Evolutionary conservation across 35 echinoderm and acorn worm genomes (phyloP).

Genomic region (Apostichopus japonicus): DNA sequence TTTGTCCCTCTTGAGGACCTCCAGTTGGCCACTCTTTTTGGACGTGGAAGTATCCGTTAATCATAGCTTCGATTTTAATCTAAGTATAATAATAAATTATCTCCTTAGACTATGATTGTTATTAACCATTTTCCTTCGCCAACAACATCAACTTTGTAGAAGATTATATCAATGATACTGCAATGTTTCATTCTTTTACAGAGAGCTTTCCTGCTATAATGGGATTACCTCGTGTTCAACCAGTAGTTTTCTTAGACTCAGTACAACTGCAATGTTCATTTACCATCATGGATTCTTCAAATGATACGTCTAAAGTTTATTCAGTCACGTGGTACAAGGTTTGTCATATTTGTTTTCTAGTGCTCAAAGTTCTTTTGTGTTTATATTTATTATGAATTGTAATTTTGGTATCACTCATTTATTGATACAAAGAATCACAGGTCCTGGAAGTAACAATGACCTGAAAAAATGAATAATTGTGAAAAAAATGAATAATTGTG

Average conservation of each 20-base stretch:
- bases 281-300: conserved; percentile 55
- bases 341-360: not conserved
- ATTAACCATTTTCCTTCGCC: not conserved
- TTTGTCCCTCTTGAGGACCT: no score
- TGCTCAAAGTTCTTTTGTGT: not conserved
- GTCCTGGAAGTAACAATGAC: no score
- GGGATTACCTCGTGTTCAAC: conserved; percentile 63
- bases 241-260: conserved; percentile 50
- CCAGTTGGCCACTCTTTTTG: no score
- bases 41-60: no score
- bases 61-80: no score
- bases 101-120: no score
- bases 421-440: not conserved
- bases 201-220: conserved; percentile 86
- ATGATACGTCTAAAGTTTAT: conserved; percentile 63
- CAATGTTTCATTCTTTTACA: conserved; percentile 17
- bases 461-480: no score
- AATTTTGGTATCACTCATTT: no score
- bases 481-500: no score
- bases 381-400: no score
- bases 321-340: conserved; percentile 93
- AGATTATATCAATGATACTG: no score
- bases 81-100: no score
- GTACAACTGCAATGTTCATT: conserved; percentile 76
- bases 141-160: not conserved